phyloP scores from a whole-genome alignment of 2,797 vertebrate genomes.

The Garrulus glandarius region DNA sequence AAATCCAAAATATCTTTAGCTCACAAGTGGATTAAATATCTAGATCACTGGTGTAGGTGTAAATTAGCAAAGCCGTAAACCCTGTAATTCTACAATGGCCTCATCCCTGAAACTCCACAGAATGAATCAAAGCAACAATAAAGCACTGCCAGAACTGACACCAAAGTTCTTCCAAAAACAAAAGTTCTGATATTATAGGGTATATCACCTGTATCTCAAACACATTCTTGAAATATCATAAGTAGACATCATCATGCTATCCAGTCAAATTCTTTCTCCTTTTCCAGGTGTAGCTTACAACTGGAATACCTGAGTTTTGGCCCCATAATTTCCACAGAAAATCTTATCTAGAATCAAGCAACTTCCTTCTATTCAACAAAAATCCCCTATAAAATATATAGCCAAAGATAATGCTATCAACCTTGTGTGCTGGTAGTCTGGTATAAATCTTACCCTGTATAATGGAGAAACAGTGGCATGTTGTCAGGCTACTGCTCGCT shows the following conservation, averaged over 20 bases:
- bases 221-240: background rate
- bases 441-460: constrained; percentile 20
- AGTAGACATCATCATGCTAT: background rate
- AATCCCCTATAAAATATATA: background rate
- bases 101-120: background rate
- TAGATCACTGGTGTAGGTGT: background rate
- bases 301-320: background rate
- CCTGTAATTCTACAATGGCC: background rate
- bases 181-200: background rate
- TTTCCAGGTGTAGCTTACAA: background rate
- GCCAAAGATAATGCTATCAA: constrained; percentile 20
- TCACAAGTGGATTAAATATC: background rate
- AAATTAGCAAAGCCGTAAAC: background rate
- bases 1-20: background rate
- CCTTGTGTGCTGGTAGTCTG: background rate
- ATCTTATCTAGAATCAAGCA: constrained; percentile 39
- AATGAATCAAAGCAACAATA: background rate
- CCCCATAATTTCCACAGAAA: background rate
- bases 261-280: background rate
- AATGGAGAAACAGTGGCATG: background rate
- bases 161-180: background rate
- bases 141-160: background rate
- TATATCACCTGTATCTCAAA: background rate
- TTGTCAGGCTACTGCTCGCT: background rate
- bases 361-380: background rate